A percentile compares a stretch with the other conserved stretches of the same genome.
These are phyloP conservation scores for Eubucco bourcierii DNA, from an alignment of 2,113 vertebrate genomes.

Conservation along the genomic window DNA sequence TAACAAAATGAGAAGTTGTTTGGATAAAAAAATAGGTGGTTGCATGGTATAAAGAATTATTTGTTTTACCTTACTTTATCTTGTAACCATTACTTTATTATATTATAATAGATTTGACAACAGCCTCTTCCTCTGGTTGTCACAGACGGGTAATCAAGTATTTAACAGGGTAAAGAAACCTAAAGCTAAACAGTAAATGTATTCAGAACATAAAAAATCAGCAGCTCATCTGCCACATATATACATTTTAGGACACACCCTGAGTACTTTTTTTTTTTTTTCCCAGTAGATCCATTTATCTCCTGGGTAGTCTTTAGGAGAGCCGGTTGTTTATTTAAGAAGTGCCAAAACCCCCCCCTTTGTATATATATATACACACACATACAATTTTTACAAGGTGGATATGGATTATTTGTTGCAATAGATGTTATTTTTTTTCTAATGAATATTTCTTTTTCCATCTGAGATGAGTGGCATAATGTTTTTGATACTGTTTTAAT, in stretches of 20 bases:
- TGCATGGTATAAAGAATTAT: slow-evolving; percentile 41
- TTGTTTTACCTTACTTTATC: slow-evolving; percentile 64
- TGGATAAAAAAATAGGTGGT: slow-evolving; percentile 35
- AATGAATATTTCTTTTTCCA: not conserved
- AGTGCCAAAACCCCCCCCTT: not conserved
- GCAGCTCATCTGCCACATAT: not conserved
- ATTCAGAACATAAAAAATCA: not conserved
- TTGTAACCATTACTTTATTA: slow-evolving; percentile 35
- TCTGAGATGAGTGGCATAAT: not conserved
- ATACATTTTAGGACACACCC: not conserved
- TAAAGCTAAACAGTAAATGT: slow-evolving; percentile 3
- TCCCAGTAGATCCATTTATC: not conserved
- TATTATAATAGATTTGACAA: slow-evolving; percentile 7
- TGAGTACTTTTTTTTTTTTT: not conserved
- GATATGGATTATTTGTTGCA: not conserved
- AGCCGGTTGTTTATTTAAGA: not conserved
- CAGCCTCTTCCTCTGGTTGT: not conserved
- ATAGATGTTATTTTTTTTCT: not conserved
- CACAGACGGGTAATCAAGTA: slow-evolving; percentile 21
- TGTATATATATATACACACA: no score
- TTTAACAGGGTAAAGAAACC: slow-evolving; percentile 39
- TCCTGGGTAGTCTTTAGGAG: not conserved
- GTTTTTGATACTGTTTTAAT: not conserved
- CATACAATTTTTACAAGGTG: not conserved
- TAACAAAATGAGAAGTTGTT: slow-evolving; percentile 51